Evolutionary conservation across 2,113 vertebrate genomes (phyloP).

Genomic region (Alligator mississippiensis): DNA sequence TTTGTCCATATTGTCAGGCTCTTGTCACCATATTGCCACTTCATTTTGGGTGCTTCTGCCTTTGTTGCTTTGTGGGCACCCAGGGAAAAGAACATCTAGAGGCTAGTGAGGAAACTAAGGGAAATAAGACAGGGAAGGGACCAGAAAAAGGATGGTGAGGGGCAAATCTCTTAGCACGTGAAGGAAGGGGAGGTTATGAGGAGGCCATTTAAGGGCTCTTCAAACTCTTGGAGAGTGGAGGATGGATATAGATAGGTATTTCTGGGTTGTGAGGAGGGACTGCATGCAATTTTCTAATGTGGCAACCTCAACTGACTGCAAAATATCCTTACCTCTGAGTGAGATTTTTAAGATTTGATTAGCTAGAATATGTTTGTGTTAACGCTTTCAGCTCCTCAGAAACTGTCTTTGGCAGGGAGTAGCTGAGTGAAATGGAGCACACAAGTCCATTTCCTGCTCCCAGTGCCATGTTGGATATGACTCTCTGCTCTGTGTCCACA

Average conservation of each 20-base stretch:
- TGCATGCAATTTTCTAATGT: neutral
- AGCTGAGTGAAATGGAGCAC: neutral
- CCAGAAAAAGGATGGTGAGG: neutral
- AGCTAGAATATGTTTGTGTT: no score
- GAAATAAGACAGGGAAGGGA: neutral
- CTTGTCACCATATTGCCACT: no score
- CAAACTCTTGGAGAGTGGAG: neutral
- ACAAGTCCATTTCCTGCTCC: no score
- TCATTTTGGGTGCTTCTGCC: no score
- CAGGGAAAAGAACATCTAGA: no score
- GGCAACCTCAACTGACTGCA: neutral
- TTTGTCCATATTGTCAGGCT: no score
- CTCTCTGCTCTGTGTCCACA: constrained; percentile 53
- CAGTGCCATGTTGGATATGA: neutral
- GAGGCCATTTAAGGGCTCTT: neutral
- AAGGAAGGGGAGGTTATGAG: neutral
- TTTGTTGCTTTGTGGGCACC: no score
- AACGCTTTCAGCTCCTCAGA: no score
- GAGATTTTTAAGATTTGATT: neutral
- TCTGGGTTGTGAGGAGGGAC: neutral
- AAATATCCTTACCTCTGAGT: neutral
- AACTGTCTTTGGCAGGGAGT: no score
- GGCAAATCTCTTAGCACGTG: neutral
- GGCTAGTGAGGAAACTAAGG: neutral
- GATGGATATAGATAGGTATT: neutral